Conservation (phyloP, 1,140 invertebrate genomes). For the Procambarus virginalis region DNA sequence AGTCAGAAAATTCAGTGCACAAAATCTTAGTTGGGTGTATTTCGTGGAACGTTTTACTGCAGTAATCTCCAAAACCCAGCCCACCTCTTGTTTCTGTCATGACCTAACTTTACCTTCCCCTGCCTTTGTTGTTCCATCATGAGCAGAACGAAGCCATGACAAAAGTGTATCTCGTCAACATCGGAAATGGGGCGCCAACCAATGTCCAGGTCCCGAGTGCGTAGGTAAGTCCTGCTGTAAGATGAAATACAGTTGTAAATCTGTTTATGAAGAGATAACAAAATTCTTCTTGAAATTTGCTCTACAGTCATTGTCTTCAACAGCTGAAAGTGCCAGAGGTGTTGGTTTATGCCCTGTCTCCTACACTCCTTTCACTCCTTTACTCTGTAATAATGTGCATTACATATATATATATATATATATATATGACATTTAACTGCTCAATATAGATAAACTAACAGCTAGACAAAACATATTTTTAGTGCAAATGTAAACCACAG, state of each 20-base stretch:
- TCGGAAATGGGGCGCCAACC: not conserved
- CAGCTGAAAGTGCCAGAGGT: not conserved
- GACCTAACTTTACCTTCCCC: not conserved
- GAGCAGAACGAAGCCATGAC: slow-evolving; percentile 7
- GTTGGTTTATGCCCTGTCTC: slow-evolving; percentile 8
- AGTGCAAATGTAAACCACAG: too few relatives aligned
- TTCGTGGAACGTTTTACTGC: not conserved
- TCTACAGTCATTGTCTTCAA: not conserved
- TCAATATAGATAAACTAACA: too few relatives aligned
- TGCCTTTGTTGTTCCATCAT: slow-evolving; percentile 7
- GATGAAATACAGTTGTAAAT: not conserved
- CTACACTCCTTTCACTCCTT: not conserved
- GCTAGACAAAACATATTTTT: too few relatives aligned
- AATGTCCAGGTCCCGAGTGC: not conserved
- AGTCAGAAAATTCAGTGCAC: too few relatives aligned
- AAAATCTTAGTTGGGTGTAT: not conserved
- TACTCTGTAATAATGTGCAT: too few relatives aligned
- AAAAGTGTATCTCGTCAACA: slow-evolving; percentile 4
- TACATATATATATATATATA: too few relatives aligned
- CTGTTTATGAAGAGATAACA: not conserved
- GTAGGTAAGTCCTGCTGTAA: not conserved
- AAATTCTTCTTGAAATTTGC: not conserved
- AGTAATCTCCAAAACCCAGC: not conserved
- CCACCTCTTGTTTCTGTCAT: not conserved
- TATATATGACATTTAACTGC: too few relatives aligned